Percentiles rank a stretch among this genome's conserved stretches.
Conservation (phyloP, 2,888 invertebrate species). For the Acleris holmiana region DNA sequence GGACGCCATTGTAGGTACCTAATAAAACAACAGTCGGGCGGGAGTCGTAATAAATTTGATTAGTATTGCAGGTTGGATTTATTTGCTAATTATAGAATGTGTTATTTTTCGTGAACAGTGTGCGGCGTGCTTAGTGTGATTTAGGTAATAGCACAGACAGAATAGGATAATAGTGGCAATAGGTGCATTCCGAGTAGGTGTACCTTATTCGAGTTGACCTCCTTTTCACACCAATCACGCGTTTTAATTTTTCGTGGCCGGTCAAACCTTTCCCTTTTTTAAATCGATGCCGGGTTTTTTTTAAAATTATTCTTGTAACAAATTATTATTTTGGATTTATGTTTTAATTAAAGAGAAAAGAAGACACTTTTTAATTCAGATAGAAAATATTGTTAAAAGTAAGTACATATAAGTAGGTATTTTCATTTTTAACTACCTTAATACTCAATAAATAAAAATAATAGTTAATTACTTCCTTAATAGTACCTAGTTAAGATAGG, state of each 20-base stretch:
- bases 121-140: constrained; percentile 34
- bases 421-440: no score
- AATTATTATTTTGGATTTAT: no score
- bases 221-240: constrained; percentile 46
- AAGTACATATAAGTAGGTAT: no score
- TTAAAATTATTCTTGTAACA: no score
- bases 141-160: constrained; percentile 44
- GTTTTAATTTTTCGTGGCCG: not conserved
- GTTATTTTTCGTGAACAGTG: constrained; percentile 1
- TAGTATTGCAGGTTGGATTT: constrained; percentile 2
- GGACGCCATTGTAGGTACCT: constrained; percentile 1
- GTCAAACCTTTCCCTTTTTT: not conserved
- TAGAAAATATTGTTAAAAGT: no score
- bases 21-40: not conserved
- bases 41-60: constrained; percentile 1
- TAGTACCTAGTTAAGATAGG: no score
- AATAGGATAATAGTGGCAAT: no score
- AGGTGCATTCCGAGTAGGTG: no score
- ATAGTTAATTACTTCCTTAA: no score
- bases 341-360: no score
- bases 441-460: no score
- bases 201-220: constrained; percentile 74
- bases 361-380: no score
- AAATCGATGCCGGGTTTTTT: not conserved
- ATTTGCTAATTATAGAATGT: not conserved